These are phyloP conservation scores for Chloromyia formosa DNA, from an alignment of 2,888 invertebrate species.

Conservation along the genomic window DNA sequence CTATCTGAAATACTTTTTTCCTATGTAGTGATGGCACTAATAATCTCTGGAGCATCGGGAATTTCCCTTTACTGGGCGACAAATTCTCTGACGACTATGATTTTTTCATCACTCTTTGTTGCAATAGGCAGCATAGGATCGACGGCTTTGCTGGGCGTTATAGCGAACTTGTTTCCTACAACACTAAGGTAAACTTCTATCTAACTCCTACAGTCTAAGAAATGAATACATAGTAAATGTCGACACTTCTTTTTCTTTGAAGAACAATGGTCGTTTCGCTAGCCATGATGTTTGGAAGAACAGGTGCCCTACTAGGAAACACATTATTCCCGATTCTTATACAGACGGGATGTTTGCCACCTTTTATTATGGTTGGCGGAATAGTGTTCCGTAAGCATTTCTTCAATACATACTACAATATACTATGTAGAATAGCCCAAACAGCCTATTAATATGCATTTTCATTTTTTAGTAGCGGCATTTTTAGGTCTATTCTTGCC, in stretches of 20 bases:
- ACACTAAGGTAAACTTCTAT: constrained; percentile 57
- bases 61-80: constrained; percentile 68
- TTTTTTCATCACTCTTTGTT: constrained; percentile 67
- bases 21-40: constrained; percentile 60
- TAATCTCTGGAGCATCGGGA: constrained; percentile 66
- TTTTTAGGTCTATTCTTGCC: constrained; percentile 14
- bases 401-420: neutral
- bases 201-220: constrained; percentile 34
- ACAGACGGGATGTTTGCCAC: constrained; percentile 74
- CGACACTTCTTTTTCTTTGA: constrained; percentile 1
- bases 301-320: constrained; percentile 77
- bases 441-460: neutral
- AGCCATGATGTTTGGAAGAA: constrained; percentile 75
- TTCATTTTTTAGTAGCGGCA: constrained; percentile 7
- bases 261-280: constrained; percentile 79
- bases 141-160: constrained; percentile 58
- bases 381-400: constrained; percentile 68
- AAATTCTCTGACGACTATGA: constrained; percentile 66
- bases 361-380: constrained; percentile 74
- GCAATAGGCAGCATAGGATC: constrained; percentile 62
- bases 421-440: neutral
- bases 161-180: constrained; percentile 60
- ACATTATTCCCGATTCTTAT: constrained; percentile 76
- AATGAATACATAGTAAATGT: neutral
- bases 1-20: neutral